Evolutionary conservation across 2,888 invertebrate genomes (phyloP).

Genomic region (Ditula angustiorana): DNA sequence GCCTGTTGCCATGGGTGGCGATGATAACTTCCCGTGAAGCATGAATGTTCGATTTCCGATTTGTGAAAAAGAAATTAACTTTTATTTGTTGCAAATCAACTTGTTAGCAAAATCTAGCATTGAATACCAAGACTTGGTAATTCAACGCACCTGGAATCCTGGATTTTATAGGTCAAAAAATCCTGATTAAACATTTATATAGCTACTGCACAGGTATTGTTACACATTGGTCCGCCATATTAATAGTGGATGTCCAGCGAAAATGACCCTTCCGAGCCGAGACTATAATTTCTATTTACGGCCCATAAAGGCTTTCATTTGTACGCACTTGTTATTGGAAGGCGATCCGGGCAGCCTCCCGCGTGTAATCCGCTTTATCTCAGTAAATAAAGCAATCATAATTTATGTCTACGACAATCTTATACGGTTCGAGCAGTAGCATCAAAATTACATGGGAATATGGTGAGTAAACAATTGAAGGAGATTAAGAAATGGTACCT

Average conservation of each 20-base stretch:
- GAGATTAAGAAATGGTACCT: no score
- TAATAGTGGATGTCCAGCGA: constrained; percentile 58
- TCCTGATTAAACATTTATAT: background rate
- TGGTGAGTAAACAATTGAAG: background rate
- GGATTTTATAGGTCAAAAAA: background rate
- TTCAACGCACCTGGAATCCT: no score
- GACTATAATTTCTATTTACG: constrained; percentile 75
- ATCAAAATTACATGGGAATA: background rate
- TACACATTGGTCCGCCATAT: constrained; percentile 44
- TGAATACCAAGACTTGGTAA: no score
- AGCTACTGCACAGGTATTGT: constrained; percentile 1
- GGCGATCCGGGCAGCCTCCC: constrained; percentile 9
- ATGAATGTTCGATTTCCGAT: no score
- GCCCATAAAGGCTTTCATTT: constrained; percentile 73
- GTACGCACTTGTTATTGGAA: constrained; percentile 71
- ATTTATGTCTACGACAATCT: constrained; percentile 1
- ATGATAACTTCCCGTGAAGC: no score
- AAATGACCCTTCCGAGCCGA: constrained; percentile 59
- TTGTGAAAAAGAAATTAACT: no score
- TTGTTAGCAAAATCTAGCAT: background rate
- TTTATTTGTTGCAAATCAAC: no score
- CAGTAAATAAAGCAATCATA: constrained; percentile 21
- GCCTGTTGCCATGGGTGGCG: no score
- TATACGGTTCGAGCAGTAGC: background rate
- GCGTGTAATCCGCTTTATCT: constrained; percentile 17